A percentile compares a stretch with the other conserved stretches of the same genome.
These are phyloP conservation scores for Mastacembelus armatus DNA, from an alignment of 2,797 vertebrate genomes.

Conservation along the genomic window DNA sequence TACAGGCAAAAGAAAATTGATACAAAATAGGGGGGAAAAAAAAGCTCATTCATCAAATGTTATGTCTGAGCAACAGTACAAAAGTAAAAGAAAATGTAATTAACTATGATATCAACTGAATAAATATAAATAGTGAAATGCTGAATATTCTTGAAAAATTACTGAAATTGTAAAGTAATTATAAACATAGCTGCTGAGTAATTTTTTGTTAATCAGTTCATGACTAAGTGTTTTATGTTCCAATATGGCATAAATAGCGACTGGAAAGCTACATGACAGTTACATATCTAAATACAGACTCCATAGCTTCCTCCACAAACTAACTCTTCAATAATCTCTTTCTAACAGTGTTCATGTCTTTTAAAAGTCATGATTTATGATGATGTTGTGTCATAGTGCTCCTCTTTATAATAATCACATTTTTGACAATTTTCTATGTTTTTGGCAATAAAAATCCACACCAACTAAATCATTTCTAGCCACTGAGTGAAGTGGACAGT, in stretches of 20 bases:
- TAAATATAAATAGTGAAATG: neutral
- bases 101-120: neutral
- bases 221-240: neutral
- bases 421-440: neutral
- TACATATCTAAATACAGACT: too few relatives aligned
- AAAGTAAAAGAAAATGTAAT: neutral
- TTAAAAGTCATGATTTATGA: neutral
- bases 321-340: too few relatives aligned
- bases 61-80: neutral
- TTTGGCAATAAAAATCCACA: neutral
- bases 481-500: neutral
- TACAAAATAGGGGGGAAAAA: neutral
- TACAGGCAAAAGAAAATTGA: neutral
- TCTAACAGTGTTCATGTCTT: too few relatives aligned
- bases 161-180: neutral
- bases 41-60: neutral
- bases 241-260: neutral
- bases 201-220: neutral
- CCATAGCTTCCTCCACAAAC: too few relatives aligned
- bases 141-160: neutral
- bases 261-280: neutral
- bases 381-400: neutral
- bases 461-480: neutral
- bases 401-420: neutral
- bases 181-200: neutral